Evolutionary conservation across 1,140 invertebrate genomes (phyloP).

Genomic region (Ericerus pela): DNA sequence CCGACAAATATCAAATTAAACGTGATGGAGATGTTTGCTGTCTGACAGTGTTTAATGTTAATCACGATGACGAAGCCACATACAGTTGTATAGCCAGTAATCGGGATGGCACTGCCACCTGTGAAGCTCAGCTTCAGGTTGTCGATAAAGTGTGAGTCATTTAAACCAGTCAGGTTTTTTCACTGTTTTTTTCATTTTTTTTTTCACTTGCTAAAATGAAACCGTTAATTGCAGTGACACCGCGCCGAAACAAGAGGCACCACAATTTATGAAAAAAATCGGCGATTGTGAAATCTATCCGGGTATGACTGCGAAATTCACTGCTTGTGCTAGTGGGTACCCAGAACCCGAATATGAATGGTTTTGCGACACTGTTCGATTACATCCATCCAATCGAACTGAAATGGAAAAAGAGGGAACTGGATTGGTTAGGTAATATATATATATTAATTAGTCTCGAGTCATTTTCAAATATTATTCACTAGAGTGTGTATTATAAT

Average conservation of each 20-base stretch:
- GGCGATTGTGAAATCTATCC: slow-evolving; percentile 74
- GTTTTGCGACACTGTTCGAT: slow-evolving; percentile 61
- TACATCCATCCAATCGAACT: slow-evolving; percentile 65
- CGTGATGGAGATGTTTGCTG: slow-evolving; percentile 61
- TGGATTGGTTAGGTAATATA: slow-evolving; percentile 53
- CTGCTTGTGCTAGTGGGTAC: slow-evolving; percentile 66
- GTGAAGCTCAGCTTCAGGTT: slow-evolving; percentile 54
- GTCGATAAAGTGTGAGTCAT: slow-evolving; percentile 60
- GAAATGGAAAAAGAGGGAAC: slow-evolving; percentile 65
- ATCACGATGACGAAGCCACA: slow-evolving; percentile 47
- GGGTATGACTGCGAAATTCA: slow-evolving; percentile 80
- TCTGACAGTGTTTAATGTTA: slow-evolving; percentile 54
- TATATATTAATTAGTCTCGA: neutral
- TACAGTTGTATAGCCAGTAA: slow-evolving; percentile 68
- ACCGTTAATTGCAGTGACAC: slow-evolving; percentile 44
- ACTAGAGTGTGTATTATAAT: neutral
- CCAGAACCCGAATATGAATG: slow-evolving; percentile 75
- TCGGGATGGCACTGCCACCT: slow-evolving; percentile 59
- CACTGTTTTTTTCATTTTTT: slow-evolving; percentile 16
- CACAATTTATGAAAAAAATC: slow-evolving; percentile 74
- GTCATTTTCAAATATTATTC: neutral
- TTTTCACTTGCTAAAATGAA: no score
- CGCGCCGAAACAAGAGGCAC: slow-evolving; percentile 59
- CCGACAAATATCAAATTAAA: slow-evolving; percentile 60
- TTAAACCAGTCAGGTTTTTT: slow-evolving; percentile 5